Conservation (phyloP, 2,797 vertebrate genomes). For the Halcyon badia region DNA sequence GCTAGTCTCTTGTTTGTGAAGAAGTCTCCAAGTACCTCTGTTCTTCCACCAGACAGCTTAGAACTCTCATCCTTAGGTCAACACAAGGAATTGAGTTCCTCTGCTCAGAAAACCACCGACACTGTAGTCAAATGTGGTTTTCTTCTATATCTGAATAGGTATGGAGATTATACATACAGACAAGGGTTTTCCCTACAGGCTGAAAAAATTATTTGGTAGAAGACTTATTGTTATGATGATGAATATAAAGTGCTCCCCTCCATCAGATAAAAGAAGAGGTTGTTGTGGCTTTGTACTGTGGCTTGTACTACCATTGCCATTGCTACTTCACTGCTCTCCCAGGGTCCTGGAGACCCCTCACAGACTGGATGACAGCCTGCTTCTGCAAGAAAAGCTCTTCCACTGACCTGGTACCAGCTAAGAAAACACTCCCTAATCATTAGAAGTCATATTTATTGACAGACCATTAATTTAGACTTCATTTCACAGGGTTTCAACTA, state of each 20-base stretch:
- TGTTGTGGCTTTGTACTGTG: neutral
- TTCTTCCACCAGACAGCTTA: neutral
- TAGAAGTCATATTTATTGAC: conserved; percentile 10
- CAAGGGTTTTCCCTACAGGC: neutral
- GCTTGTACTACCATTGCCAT: neutral
- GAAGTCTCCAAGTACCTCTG: neutral
- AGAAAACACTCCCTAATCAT: neutral
- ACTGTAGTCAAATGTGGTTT: neutral
- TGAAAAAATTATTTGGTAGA: neutral
- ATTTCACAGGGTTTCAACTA: conserved; percentile 11
- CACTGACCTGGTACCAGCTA: neutral
- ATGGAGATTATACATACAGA: neutral
- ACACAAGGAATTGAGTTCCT: neutral
- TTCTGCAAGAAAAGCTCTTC: neutral
- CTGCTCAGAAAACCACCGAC: neutral
- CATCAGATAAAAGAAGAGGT: neutral
- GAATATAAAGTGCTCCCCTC: neutral
- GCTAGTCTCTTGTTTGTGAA: neutral
- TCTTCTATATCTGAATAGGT: neutral
- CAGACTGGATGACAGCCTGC: rapidly evolving
- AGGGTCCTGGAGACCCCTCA: neutral
- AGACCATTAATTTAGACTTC: neutral
- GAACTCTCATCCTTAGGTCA: neutral
- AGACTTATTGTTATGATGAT: neutral
- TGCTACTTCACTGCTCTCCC: neutral